Evolutionary conservation across 2,888 invertebrate species (phyloP).

Genomic region (Pilophorus perplexus): DNA sequence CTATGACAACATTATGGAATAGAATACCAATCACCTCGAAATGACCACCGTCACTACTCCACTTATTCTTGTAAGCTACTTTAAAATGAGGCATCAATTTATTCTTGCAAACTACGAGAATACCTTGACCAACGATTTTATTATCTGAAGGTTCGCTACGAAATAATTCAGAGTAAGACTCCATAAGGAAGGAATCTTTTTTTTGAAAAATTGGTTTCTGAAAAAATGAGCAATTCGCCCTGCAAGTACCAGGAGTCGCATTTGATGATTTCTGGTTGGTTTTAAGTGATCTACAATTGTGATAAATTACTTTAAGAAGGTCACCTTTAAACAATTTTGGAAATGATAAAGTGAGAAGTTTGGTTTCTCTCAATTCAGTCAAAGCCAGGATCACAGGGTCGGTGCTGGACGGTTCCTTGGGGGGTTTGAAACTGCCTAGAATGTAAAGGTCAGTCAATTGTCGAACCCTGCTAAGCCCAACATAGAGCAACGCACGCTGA

Average conservation of each 20-base stretch:
- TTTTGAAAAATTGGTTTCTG: constrained; percentile 6
- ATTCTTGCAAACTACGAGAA: background rate
- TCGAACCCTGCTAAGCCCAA: constrained; percentile 31
- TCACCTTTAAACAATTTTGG: constrained; percentile 1
- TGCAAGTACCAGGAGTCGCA: constrained; percentile 23
- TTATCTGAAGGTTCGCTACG: background rate
- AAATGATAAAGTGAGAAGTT: background rate
- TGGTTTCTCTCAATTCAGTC: background rate
- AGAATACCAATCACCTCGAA: background rate
- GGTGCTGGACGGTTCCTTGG: no score
- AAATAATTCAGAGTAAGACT: background rate
- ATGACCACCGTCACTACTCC: background rate
- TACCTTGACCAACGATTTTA: background rate
- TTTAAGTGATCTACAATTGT: constrained; percentile 12
- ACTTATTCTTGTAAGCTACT: background rate
- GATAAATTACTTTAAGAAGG: constrained; percentile 22
- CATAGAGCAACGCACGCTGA: constrained; percentile 20
- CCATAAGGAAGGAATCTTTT: background rate
- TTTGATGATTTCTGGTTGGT: constrained; percentile 5
- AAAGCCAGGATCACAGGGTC: background rate
- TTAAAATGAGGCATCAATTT: background rate
- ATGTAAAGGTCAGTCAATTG: constrained; percentile 10
- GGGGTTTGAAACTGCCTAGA: constrained; percentile 5
- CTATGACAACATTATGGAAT: background rate
- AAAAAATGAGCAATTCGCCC: constrained; percentile 12